Conservation (phyloP, 2,113 vertebrate species). For the Benitochromis conjunctus region DNA sequence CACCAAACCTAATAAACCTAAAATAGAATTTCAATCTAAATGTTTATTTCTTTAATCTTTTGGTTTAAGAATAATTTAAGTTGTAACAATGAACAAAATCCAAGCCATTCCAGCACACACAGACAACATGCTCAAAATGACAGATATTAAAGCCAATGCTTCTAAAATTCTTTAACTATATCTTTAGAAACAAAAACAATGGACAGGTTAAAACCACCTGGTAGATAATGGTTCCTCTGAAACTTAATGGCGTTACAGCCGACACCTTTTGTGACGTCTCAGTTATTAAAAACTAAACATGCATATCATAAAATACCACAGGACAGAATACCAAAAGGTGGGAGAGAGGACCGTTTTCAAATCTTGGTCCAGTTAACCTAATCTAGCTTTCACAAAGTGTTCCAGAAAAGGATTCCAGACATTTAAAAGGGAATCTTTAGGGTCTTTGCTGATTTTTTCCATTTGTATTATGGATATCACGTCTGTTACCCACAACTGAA, state of each 20-base stretch:
- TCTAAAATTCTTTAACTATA: not conserved
- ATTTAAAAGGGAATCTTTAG: no score
- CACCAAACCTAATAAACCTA: not conserved
- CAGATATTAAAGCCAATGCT: not conserved
- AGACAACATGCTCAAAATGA: not conserved
- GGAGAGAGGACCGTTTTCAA: no score
- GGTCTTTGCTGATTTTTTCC: no score
- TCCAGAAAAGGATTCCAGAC: no score
- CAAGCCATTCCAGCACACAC: not conserved
- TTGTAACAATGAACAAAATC: not conserved
- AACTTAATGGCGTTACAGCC: not conserved
- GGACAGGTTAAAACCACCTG: not conserved
- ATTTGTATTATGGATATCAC: no score
- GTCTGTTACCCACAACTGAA: no score
- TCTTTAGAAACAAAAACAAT: not conserved
- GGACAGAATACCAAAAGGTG: no score
- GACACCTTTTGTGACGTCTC: not conserved
- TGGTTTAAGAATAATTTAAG: not conserved
- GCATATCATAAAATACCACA: no score
- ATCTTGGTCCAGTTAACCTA: no score
- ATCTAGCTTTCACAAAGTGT: no score
- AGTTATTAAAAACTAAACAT: no score
- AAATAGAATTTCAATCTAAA: not conserved
- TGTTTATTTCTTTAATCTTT: not conserved
- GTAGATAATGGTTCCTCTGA: not conserved